Evolutionary conservation across 1,140 invertebrate genomes (phyloP), one percentile per base, ranked within the genome.

Genomic region (Stenopsyche tienmushanensis): DNA sequence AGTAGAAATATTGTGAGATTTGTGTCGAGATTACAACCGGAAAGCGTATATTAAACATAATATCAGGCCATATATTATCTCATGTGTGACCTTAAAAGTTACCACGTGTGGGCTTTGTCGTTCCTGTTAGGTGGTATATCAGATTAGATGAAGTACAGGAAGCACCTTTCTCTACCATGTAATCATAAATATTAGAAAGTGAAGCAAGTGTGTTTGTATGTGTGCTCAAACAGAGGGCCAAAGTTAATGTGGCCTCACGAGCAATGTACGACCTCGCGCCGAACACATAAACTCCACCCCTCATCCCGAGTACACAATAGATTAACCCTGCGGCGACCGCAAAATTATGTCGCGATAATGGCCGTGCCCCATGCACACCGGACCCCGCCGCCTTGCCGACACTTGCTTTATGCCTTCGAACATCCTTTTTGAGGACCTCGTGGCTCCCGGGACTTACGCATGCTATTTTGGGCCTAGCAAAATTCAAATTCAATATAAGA

Each of bases 131-230:
- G 29, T 13, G 18, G 15, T 50, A n/a, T 50, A n/a, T 45, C 44
- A 45, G 44, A 45, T 45, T 18, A n/a, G 44, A 45, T 5, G 29
- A 5, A 13, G 13, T 7, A 34, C 29, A 34, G 29, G 29, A 34
- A 34, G 13, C 29, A 34, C 29, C 29, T 34, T 34, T 34, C 29
- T 34, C 5, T 41, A 59, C 26, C 54, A 18, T 44, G 53, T 24
- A 63, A 24, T 66, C 59, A 53, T 67, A 67, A 67, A 67, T 67
- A 62, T 62, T 52, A 34, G 54, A 66, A 67, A 67, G 65, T 67
- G 58, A 59, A 39, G 55, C 49, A 20, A 21, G 13, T 57, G 39
- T 13, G 13, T 52, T 10, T 52, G 23, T 52, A 13, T 55, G 29
- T 55, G n/a, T 55, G 15, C 15, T 57, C 29, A 53, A 52, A 44